These are phyloP conservation scores for Horisme vitalbata DNA, from an alignment of 2,888 invertebrate genomes.

Conservation along the genomic window DNA sequence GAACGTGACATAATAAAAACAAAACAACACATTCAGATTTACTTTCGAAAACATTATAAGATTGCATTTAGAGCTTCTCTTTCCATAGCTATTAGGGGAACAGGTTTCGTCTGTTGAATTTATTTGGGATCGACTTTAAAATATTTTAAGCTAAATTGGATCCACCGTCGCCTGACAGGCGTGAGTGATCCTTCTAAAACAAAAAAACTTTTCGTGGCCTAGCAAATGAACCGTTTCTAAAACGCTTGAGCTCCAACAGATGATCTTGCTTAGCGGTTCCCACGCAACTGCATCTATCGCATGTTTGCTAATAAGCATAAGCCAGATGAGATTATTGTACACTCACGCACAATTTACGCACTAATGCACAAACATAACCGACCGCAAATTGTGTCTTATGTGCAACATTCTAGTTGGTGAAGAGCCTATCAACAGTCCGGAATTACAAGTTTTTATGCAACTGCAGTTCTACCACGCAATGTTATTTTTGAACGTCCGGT, in stretches of 20 bases:
- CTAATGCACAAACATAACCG: constrained; percentile 60
- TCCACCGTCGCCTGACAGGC: constrained; percentile 49
- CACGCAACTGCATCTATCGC: constrained; percentile 59
- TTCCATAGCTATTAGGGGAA: constrained; percentile 49
- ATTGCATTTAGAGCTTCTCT: constrained; percentile 41
- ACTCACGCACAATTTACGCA: constrained; percentile 67
- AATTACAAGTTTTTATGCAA: constrained; percentile 32
- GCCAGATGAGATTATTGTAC: constrained; percentile 67
- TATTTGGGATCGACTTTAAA: constrained; percentile 47
- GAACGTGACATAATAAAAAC: constrained; percentile 20
- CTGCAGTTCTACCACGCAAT: constrained; percentile 8
- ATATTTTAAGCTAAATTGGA: constrained; percentile 50
- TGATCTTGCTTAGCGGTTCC: constrained; percentile 61
- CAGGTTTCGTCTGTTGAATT: constrained; percentile 41
- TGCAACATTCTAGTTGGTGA: constrained; percentile 35
- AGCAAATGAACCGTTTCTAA: constrained; percentile 44
- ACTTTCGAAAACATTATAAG: constrained; percentile 34
- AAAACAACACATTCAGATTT: constrained; percentile 26
- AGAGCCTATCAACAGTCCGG: constrained; percentile 23
- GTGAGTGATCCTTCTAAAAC: constrained; percentile 43
- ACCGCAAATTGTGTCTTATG: constrained; percentile 66
- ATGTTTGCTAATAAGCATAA: constrained; percentile 63
- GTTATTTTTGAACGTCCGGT: constrained; percentile 28
- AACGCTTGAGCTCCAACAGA: constrained; percentile 41
- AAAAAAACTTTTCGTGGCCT: constrained; percentile 27